phyloP scores from a whole-genome alignment of 1,140 invertebrate species.

The Trigoniulus corallinus region DNA sequence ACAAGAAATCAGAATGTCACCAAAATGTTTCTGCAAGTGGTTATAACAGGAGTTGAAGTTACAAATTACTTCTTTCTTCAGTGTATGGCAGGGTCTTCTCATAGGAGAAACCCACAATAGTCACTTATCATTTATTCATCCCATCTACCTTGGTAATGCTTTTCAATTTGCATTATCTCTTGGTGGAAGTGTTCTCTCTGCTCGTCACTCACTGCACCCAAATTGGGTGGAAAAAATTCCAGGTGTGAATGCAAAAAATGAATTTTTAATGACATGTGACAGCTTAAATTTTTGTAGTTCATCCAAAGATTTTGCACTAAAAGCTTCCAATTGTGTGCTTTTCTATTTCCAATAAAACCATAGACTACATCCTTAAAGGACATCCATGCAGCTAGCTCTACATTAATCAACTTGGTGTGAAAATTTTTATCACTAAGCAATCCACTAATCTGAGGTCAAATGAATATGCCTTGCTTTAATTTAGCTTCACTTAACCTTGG shows the following conservation, averaged over 20 bases:
- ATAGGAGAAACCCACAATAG: slow-evolving; percentile 11
- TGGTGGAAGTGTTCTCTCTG: slow-evolving; percentile 19
- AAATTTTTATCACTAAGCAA: slow-evolving; percentile 14
- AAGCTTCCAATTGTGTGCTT: slow-evolving; percentile 3
- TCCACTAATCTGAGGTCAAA: slow-evolving; percentile 19
- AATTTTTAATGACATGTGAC: too few relatives aligned
- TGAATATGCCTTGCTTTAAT: slow-evolving; percentile 21
- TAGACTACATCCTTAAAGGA: slow-evolving; percentile 9
- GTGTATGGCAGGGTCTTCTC: background rate
- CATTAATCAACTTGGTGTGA: slow-evolving; percentile 9
- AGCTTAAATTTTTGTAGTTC: background rate
- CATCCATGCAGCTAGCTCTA: slow-evolving; percentile 11
- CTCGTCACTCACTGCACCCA: slow-evolving; percentile 18
- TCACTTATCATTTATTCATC: slow-evolving; percentile 13
- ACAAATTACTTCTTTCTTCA: background rate
- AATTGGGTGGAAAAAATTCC: too few relatives aligned
- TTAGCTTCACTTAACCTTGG: slow-evolving; percentile 20
- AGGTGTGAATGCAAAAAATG: too few relatives aligned
- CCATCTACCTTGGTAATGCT: slow-evolving; percentile 16
- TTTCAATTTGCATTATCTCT: too few relatives aligned
- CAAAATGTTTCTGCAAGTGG: background rate
- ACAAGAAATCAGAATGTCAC: background rate
- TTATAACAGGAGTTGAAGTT: background rate
- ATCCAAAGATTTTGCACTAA: slow-evolving; percentile 5
- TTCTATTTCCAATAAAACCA: slow-evolving; percentile 11